Base-by-base conservation (phyloP, 64 coral and sea anemone species). In the Montipora capricornis region DNA sequence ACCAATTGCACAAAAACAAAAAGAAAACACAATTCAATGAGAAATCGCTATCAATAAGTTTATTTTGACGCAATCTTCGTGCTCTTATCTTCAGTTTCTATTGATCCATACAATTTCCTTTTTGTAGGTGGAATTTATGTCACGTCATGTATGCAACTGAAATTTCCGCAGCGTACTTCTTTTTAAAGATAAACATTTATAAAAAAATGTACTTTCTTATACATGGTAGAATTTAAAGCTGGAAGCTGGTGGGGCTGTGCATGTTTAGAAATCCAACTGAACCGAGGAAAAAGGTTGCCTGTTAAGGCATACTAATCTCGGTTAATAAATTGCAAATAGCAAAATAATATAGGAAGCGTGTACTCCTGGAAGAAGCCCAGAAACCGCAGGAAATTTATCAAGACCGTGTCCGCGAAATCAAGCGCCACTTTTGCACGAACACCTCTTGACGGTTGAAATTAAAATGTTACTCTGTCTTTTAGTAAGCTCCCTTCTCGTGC, bases 101-200 rank as follows among this genome's bases (percentile, higher is more conserved):
- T 46, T 9, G 1, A 6, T 68, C 19, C 12, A 46, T 71, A 14
- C 47, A 15, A n/a, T 86, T 86, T 86, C 82, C 47, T 86, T 86
- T 71, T 71, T 7, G 61, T 86, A 14, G 44, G 6, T 71, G 19
- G 8, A 71, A 69, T 57, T 57, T 57, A 57, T 47, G 64, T 86
- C 82, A 86, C 66, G 62, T 86, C 44, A 47, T 68, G n/a, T 7
- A 47, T 64, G 47, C 76, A 84, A 84, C 66, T 68, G 44, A 84
- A 37, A 2, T 37, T 37, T 37, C 15, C 37, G 81, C 26, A 68
- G 47, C 59, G 45, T 47, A 67, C 17, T 29, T 62, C 5, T 19
- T 26, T 37, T 37, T 37, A 37, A 37, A 37, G 37, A 37, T 37
- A 37, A 37, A 2, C 1, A 37, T 37, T 37, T 37, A 37, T 37